Conservation (phyloP, 2,888 invertebrate species). For the Cantharis nigra region DNA sequence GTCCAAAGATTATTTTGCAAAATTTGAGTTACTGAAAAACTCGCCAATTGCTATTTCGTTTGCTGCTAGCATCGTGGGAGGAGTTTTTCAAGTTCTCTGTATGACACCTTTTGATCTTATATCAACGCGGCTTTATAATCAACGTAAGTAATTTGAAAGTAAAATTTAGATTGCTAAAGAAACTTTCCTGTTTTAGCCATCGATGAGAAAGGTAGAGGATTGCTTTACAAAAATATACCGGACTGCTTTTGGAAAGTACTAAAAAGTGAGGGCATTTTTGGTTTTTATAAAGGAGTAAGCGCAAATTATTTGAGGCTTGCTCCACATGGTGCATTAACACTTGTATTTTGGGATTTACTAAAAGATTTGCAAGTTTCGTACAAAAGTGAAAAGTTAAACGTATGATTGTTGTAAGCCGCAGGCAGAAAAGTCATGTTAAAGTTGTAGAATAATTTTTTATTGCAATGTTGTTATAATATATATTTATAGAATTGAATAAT, state of each 20-base stretch:
- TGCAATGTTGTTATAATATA: neutral
- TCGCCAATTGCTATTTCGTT: slow-evolving; percentile 64
- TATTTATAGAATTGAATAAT: neutral
- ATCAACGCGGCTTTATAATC: slow-evolving; percentile 89
- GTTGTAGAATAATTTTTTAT: neutral
- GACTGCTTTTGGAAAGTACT: slow-evolving; percentile 81
- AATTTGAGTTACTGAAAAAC: slow-evolving; percentile 46
- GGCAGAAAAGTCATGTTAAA: neutral
- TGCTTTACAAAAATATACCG: slow-evolving; percentile 71
- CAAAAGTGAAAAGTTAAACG: neutral
- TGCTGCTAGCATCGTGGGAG: slow-evolving; percentile 75
- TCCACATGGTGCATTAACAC: slow-evolving; percentile 84
- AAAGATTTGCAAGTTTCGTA: slow-evolving; percentile 15
- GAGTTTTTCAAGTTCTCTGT: slow-evolving; percentile 71
- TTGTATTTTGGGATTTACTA: slow-evolving; percentile 82
- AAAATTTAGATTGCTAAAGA: neutral
- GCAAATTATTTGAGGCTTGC: slow-evolving; percentile 88
- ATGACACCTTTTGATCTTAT: slow-evolving; percentile 90
- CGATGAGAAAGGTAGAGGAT: slow-evolving; percentile 63
- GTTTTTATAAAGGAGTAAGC: slow-evolving; percentile 89
- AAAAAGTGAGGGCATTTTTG: slow-evolving; percentile 74
- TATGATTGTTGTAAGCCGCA: neutral
- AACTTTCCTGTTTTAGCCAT: slow-evolving; percentile 57
- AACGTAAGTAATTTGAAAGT: slow-evolving; percentile 61
- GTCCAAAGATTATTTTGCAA: slow-evolving; percentile 59